These are phyloP conservation scores for Batillaria attramentaria DNA, from an alignment of 1,140 invertebrate species.

Conservation along the genomic window DNA sequence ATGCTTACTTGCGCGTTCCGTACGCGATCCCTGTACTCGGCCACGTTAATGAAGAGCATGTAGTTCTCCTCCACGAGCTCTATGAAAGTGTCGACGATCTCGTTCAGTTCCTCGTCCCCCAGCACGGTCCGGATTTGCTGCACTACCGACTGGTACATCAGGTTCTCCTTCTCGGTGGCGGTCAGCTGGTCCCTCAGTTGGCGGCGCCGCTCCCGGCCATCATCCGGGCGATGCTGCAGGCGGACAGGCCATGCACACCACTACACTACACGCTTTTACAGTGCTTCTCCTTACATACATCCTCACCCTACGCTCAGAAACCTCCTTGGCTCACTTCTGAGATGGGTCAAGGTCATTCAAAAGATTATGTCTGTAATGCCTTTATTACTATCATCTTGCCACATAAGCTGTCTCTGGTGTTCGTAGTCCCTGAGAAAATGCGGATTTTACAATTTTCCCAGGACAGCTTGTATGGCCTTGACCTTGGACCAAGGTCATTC, in stretches of 20 bases:
- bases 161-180: constrained; percentile 3
- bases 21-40: background rate
- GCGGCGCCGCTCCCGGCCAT: background rate
- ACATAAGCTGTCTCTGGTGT: too few relatives aligned
- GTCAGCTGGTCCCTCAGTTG: background rate
- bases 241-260: background rate
- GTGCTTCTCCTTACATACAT: background rate
- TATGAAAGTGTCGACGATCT: constrained; percentile 23
- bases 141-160: background rate
- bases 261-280: background rate
- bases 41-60: constrained; percentile 30
- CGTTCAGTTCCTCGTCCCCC: background rate
- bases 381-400: too few relatives aligned
- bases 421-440: too few relatives aligned
- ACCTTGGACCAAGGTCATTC: too few relatives aligned
- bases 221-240: constrained; percentile 8
- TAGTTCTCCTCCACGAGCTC: constrained; percentile 28
- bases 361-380: too few relatives aligned
- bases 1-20: too few relatives aligned
- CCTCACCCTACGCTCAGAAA: too few relatives aligned
- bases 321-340: too few relatives aligned
- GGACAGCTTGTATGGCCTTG: too few relatives aligned
- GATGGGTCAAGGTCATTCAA: too few relatives aligned
- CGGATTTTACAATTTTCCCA: too few relatives aligned
- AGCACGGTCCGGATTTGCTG: background rate